A percentile compares a stretch with the other conserved stretches of the same genome.
Evolutionary conservation across 2,113 vertebrate genomes (phyloP).

Genomic region (Propithecus coquereli): DNA sequence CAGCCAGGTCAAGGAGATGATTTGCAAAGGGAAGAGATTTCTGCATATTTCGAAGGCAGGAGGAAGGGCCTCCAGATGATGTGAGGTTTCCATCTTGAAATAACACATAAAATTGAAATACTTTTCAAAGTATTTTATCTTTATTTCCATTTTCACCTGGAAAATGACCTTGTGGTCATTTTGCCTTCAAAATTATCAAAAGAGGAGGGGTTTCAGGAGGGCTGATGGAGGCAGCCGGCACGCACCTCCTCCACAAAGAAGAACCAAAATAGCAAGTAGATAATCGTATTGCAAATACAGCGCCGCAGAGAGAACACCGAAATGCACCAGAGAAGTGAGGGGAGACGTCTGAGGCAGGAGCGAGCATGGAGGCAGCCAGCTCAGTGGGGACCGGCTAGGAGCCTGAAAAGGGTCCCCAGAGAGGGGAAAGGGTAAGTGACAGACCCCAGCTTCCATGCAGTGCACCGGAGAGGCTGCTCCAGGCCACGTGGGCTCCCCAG

Average conservation of each 20-base stretch:
- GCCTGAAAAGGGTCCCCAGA: not conserved
- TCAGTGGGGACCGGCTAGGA: not conserved
- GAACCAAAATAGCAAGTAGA: not conserved
- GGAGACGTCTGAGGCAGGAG: not conserved
- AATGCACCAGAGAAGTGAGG: not conserved
- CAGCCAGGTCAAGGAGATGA: not conserved
- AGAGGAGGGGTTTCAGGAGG: not conserved
- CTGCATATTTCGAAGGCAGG: not conserved
- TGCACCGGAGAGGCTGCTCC: not conserved
- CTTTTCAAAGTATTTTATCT: not conserved
- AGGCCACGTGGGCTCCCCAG: not conserved
- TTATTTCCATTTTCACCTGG: not conserved
- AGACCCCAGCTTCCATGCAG: not conserved
- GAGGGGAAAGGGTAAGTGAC: not conserved
- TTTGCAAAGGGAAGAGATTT: not conserved
- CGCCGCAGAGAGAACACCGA: not conserved
- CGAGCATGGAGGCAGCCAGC: not conserved
- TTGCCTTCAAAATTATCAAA: not conserved
- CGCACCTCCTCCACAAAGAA: not conserved
- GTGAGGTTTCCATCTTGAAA: slow-evolving; percentile 1
- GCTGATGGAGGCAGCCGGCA: not conserved
- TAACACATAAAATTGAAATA: not conserved
- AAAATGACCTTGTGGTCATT: not conserved
- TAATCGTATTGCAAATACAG: not conserved
- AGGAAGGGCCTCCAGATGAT: not conserved